These are phyloP conservation scores for Rhamphomyia laevipes DNA, from an alignment of 2,888 invertebrate species.

Conservation along the genomic window DNA sequence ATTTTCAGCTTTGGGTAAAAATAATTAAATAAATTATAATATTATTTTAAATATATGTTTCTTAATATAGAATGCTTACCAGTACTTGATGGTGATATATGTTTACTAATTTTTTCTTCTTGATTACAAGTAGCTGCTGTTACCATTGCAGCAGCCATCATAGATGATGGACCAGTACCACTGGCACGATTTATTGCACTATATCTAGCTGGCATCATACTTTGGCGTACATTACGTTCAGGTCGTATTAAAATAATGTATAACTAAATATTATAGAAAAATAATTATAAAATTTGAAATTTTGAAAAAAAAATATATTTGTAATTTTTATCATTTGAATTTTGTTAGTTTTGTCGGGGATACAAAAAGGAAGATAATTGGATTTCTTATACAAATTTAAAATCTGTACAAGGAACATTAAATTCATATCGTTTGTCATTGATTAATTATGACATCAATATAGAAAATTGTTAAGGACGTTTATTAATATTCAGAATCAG, in stretches of 20 bases:
- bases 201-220: slow-evolving; percentile 65
- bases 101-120: slow-evolving; percentile 51
- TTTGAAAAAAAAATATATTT: too few relatives aligned
- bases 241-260: slow-evolving; percentile 84
- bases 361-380: too few relatives aligned
- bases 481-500: too few relatives aligned
- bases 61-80: slow-evolving; percentile 21
- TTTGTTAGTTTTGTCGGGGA: too few relatives aligned
- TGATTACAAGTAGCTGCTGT: slow-evolving; percentile 57
- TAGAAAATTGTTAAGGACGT: too few relatives aligned
- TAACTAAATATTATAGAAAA: slow-evolving; percentile 42
- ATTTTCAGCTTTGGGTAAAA: slow-evolving; percentile 21
- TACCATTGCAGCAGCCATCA: slow-evolving; percentile 56
- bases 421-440: too few relatives aligned
- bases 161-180: slow-evolving; percentile 48
- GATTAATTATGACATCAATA: too few relatives aligned
- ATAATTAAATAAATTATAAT: slow-evolving; percentile 1
- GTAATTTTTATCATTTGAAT: too few relatives aligned
- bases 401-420: too few relatives aligned
- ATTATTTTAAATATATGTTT: background rate
- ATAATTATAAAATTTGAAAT: background rate
- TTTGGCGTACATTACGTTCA: slow-evolving; percentile 79
- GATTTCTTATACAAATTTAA: too few relatives aligned
- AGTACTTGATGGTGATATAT: slow-evolving; percentile 42
- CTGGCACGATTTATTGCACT: slow-evolving; percentile 51